phyloP scores from a whole-genome alignment of 2,797 vertebrate genomes.

The Sarcoramphus papa region DNA sequence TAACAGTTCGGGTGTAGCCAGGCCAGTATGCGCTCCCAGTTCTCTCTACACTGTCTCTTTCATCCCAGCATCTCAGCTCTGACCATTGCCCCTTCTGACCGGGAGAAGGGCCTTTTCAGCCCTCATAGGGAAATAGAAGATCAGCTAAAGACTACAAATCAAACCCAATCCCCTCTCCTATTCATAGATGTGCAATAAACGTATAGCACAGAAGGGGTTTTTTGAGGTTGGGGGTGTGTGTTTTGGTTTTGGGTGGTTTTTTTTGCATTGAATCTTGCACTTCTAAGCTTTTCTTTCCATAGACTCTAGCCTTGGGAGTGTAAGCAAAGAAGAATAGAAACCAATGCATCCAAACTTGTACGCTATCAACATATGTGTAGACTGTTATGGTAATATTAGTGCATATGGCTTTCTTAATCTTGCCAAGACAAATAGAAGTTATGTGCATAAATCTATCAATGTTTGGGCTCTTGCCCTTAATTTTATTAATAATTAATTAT shows the following conservation, averaged over 20 bases:
- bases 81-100: neutral
- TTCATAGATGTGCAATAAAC: neutral
- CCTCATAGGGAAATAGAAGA: neutral
- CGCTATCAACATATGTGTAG: neutral
- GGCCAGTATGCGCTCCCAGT: neutral
- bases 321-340: neutral
- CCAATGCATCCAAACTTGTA: neutral
- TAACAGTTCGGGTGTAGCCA: neutral
- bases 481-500: neutral
- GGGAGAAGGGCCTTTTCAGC: neutral
- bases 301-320: neutral
- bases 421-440: neutral
- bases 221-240: accelerated
- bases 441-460: neutral
- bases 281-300: neutral
- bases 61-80: neutral
- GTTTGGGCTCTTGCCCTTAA: neutral
- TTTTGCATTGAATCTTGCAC: neutral
- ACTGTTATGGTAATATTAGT: neutral
- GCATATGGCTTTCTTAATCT: neutral
- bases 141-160: neutral
- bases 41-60: neutral
- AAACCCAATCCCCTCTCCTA: neutral
- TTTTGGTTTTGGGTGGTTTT: neutral
- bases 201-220: accelerated